Evolutionary conservation across 1,140 invertebrate species (phyloP), one percentile per base, ranked within the genome.

Genomic region (Cepaea nemoralis): DNA sequence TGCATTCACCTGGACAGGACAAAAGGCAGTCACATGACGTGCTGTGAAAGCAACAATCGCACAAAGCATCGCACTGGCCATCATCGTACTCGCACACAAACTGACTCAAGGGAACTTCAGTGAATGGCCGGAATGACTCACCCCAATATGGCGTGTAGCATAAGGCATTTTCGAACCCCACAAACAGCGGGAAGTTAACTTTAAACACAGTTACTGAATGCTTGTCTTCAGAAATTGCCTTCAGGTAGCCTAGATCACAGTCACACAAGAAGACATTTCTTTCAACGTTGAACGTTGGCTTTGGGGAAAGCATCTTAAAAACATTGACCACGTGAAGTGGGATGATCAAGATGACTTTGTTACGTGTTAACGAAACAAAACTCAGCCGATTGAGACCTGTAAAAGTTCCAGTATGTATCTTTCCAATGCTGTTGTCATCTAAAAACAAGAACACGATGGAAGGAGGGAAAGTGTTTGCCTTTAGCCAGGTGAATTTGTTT

Each of bases 221-320:
- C 66, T 79, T 45, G 0, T 24, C 74, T 33, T 70, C 19, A 27
- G 50, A 50, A 55, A 71, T 76, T 0, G 67, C 77, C 33, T 85
- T 85, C 6, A 88, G 75, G 83, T 87, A 88, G 14, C 67, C 80
- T 67, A 88, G 27, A 0, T 81, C 48, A 67, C 87, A 88, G 67
- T 87, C 85, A 77, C 87, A 88, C 1, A 33, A 55, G 31, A 87
- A 86, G 14, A 59, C n/a, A 77, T 87, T 88, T 0, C 77, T 76
- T 16, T 42, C 55, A 14, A 88, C 50, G 39, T 82, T 78, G 14
- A 87, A 37, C 0, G 42, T 77, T 1, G 85, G 85, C n/a, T 83
- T 83, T 14, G 78, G 77, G 22, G 19, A 42, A 27, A 45, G 33
- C 0, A 8, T 12, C 33, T 45, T 48, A 42, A 78, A 78, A 6